Evolutionary conservation across 1,140 invertebrate genomes (phyloP).

Genomic region (Mercenaria mercenaria): DNA sequence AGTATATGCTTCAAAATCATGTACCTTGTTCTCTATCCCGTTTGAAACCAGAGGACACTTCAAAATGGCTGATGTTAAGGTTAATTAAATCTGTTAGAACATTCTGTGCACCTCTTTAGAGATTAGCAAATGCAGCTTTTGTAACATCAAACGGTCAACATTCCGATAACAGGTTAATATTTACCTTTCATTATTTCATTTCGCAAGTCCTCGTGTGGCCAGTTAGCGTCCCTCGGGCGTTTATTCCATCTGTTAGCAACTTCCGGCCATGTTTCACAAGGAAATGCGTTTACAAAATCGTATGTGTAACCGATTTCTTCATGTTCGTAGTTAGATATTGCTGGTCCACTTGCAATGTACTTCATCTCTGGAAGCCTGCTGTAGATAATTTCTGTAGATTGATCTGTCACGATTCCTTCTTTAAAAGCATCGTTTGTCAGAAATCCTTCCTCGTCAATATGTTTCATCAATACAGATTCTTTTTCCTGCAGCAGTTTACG

Average conservation of each 20-base stretch:
- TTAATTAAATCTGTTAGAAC: too few relatives aligned
- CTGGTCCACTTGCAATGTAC: conserved; percentile 54
- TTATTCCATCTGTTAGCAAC: conserved; percentile 58
- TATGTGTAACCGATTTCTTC: conserved; percentile 49
- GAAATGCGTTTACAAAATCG: conserved; percentile 67
- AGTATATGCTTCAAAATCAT: too few relatives aligned
- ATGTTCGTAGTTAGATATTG: conserved; percentile 29
- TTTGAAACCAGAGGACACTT: too few relatives aligned
- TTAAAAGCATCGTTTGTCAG: conserved; percentile 45
- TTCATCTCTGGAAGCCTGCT: conserved; percentile 1
- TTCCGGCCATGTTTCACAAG: conserved; percentile 52
- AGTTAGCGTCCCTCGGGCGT: conserved; percentile 13
- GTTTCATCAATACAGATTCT: conserved; percentile 22
- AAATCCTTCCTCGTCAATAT: conserved; percentile 36
- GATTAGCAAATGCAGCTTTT: too few relatives aligned
- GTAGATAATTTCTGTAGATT: not conserved
- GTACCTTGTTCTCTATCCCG: too few relatives aligned
- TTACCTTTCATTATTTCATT: conserved; percentile 52
- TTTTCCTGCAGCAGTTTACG: conserved; percentile 7
- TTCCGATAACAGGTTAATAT: too few relatives aligned
- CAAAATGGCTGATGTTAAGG: too few relatives aligned
- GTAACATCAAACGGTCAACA: too few relatives aligned
- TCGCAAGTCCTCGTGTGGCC: conserved; percentile 30
- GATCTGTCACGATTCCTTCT: not conserved
- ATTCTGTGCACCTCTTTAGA: too few relatives aligned